A percentile compares a stretch with the other conserved stretches of the same genome.
Evolutionary conservation across 2,797 vertebrate genomes (phyloP).

Genomic region (Lophius americanus): DNA sequence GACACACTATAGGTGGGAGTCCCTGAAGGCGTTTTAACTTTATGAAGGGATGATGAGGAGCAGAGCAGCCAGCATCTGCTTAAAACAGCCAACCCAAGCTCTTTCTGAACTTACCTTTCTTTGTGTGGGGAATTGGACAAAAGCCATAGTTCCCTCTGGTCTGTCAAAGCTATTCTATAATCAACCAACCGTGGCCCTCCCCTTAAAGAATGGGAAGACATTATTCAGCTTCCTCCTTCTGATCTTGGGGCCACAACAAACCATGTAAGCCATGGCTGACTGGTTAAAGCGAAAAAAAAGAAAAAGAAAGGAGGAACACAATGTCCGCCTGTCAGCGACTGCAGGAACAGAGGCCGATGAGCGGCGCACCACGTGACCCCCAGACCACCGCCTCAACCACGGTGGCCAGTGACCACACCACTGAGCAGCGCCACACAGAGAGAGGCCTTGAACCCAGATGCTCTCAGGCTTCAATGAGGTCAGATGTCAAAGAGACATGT

Average conservation of each 20-base stretch:
- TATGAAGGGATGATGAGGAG: slow-evolving; percentile 76
- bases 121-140: slow-evolving; percentile 82
- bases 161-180: slow-evolving; percentile 86
- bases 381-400: slow-evolving; percentile 55
- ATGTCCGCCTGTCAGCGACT: slow-evolving; percentile 77
- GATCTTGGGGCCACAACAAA: slow-evolving; percentile 85
- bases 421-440: slow-evolving; percentile 65
- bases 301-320: slow-evolving; percentile 70
- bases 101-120: slow-evolving; percentile 76
- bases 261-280: slow-evolving; percentile 83
- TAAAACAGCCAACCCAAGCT: slow-evolving; percentile 73
- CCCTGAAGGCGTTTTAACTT: slow-evolving; percentile 72
- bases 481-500: slow-evolving; percentile 50
- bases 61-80: slow-evolving; percentile 72
- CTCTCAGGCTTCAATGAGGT: slow-evolving; percentile 42
- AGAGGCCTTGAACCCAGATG: slow-evolving; percentile 66
- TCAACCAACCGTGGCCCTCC: slow-evolving; percentile 83
- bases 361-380: slow-evolving; percentile 69
- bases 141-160: slow-evolving; percentile 84
- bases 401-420: slow-evolving; percentile 71
- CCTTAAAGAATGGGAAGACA: slow-evolving; percentile 86
- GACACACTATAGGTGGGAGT: slow-evolving; percentile 66
- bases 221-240: slow-evolving; percentile 87
- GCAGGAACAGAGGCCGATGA: slow-evolving; percentile 72
- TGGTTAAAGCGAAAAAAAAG: slow-evolving; percentile 72